These are phyloP conservation scores for Craniophora ligustri DNA, from an alignment of 2,888 invertebrate species.

Conservation along the genomic window DNA sequence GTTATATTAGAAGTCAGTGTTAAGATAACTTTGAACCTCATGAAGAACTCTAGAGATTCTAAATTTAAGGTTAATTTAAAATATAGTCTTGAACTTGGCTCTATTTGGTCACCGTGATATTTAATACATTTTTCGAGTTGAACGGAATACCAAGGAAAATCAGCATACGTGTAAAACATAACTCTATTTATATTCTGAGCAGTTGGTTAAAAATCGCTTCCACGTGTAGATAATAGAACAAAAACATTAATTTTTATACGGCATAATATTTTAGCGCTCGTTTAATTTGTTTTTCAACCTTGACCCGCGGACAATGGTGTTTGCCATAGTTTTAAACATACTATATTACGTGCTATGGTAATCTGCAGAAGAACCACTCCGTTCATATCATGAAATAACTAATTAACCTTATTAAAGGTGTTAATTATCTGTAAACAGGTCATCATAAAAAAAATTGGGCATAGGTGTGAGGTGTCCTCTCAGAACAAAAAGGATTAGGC, in stretches of 20 bases:
- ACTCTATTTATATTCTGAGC: not conserved
- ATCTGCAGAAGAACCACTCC: conserved; percentile 8
- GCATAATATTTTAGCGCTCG: conserved; percentile 17
- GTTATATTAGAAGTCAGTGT: too few species aligned
- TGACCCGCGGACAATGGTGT: conserved; percentile 40
- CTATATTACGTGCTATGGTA: conserved; percentile 14
- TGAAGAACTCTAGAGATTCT: too few species aligned
- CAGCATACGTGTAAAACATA: not conserved
- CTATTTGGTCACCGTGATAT: too few species aligned
- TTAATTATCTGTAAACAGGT: too few species aligned
- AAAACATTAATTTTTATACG: conserved; percentile 32
- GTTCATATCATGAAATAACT: not conserved
- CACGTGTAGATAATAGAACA: conserved; percentile 29
- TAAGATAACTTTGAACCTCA: too few species aligned
- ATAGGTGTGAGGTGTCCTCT: too few species aligned
- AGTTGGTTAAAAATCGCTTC: not conserved
- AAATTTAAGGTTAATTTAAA: too few species aligned
- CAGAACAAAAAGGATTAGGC: too few species aligned
- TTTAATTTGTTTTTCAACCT: conserved; percentile 54
- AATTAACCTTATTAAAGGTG: not conserved
- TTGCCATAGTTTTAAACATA: conserved; percentile 40
- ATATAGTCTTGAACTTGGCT: too few species aligned
- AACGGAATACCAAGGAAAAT: too few species aligned
- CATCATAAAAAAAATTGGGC: too few species aligned
- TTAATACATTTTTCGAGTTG: too few species aligned